Evolutionary conservation across 2,113 vertebrate species (phyloP).

Genomic region (Connochaetes taurinus): DNA sequence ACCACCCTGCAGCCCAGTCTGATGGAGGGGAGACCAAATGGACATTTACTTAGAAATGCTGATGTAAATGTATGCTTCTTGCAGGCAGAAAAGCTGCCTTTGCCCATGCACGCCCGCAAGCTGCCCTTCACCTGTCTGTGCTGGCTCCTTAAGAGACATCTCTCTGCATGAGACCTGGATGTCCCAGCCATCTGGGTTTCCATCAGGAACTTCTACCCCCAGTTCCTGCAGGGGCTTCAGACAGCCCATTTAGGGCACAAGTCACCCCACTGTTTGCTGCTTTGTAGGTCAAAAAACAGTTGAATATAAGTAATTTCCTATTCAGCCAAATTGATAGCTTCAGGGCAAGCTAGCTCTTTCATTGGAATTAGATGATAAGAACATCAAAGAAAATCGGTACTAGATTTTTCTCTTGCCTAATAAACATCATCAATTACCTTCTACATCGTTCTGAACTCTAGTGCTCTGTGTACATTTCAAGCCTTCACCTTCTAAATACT

Average conservation of each 20-base stretch:
- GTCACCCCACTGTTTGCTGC: neutral
- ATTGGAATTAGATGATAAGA: neutral
- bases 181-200: neutral
- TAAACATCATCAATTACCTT: neutral
- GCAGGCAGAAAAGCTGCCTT: neutral
- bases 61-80: neutral
- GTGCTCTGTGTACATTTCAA: neutral
- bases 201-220: neutral
- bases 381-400: neutral
- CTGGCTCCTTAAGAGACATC: neutral
- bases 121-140: neutral
- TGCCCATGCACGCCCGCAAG: neutral
- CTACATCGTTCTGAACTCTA: neutral
- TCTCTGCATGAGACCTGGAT: neutral
- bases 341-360: neutral
- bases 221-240: neutral
- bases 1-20: neutral
- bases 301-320: neutral
- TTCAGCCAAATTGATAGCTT: neutral
- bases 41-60: neutral
- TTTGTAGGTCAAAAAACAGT: slow-evolving; percentile 20
- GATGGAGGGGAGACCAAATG: neutral
- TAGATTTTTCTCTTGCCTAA: neutral
- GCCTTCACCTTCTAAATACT: neutral
- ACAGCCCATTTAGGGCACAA: neutral